phyloP scores from a whole-genome alignment of 2,113 vertebrate genomes.

The Tautogolabrus adspersus region DNA sequence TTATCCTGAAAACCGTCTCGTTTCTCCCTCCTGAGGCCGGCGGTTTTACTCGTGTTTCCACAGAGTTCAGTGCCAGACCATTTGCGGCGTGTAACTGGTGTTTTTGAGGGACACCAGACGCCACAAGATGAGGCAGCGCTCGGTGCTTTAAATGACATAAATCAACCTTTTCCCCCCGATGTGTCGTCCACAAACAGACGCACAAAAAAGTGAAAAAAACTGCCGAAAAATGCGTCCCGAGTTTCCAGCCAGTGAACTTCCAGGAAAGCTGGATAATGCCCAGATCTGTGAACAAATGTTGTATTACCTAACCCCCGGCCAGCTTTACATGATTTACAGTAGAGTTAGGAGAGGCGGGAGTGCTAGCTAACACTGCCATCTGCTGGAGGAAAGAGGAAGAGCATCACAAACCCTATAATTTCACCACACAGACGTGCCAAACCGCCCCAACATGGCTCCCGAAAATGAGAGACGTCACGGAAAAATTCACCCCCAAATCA shows the following conservation, averaged over 20 bases:
- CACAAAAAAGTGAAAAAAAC: neutral
- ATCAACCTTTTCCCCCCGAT: conserved; percentile 8
- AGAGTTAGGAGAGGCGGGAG: neutral
- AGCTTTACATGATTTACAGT: conserved; percentile 72
- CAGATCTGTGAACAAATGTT: conserved; percentile 66
- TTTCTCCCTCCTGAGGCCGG: neutral
- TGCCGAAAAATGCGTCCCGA: too few species aligned
- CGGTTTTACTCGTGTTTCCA: conserved; percentile 31
- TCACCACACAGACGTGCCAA: conserved; percentile 28
- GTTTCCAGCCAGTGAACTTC: conserved; percentile 45
- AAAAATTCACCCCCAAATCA: neutral
- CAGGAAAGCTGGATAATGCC: conserved; percentile 55
- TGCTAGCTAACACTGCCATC: conserved; percentile 55
- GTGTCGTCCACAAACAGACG: neutral
- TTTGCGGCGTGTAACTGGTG: conserved; percentile 42
- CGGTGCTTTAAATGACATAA: conserved; percentile 8
- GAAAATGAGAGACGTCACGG: neutral
- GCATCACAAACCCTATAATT: neutral
- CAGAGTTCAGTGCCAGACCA: conserved; percentile 29
- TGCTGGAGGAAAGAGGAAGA: conserved; percentile 34
- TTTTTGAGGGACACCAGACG: conserved; percentile 39
- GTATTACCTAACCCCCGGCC: conserved; percentile 56
- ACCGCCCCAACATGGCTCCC: conserved; percentile 55
- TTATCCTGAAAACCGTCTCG: neutral
- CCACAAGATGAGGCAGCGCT: conserved; percentile 57